These are phyloP conservation scores for Oreochromis niloticus DNA, from an alignment of 2,113 vertebrate genomes.

Conservation along the genomic window DNA sequence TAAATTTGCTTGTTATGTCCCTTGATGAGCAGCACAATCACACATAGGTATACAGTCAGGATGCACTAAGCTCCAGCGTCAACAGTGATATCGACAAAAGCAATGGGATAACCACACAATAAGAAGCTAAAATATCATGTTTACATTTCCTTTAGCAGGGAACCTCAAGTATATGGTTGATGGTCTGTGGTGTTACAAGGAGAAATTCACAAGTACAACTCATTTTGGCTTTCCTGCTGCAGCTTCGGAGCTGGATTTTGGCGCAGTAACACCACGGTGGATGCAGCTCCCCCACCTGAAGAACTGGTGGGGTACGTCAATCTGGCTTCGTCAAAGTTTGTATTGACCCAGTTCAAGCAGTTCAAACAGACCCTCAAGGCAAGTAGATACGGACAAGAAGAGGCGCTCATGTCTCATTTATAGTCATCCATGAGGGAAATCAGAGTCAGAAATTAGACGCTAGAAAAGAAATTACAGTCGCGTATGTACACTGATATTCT, in stretches of 20 bases:
- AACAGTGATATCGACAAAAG: conserved; percentile 34
- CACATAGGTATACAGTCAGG: conserved; percentile 36
- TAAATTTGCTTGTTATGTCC: conserved; percentile 5
- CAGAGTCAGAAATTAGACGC: conserved; percentile 52
- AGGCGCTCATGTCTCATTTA: conserved; percentile 39
- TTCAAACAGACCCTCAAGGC: conserved; percentile 58
- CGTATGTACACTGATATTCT: conserved; percentile 67
- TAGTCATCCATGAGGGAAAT: conserved; percentile 48
- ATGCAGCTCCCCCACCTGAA: neutral
- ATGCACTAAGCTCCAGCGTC: conserved; percentile 40
- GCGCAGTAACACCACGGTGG: neutral
- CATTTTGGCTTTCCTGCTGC: neutral
- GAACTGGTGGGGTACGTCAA: neutral
- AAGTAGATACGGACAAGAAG: conserved; percentile 40
- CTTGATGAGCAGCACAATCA: conserved; percentile 21
- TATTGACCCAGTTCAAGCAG: conserved; percentile 48
- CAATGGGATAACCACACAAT: conserved; percentile 30
- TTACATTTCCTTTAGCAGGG: conserved; percentile 31
- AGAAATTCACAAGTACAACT: conserved; percentile 22
- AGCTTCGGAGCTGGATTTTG: neutral
- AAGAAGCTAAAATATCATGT: conserved; percentile 32
- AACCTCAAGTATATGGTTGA: conserved; percentile 10
- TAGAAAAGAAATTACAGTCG: conserved; percentile 54
- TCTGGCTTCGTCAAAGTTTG: conserved; percentile 30
- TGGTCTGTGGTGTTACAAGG: neutral